Conservation (phyloP, 2,888 invertebrate species). For the Limenitis camilla region DNA sequence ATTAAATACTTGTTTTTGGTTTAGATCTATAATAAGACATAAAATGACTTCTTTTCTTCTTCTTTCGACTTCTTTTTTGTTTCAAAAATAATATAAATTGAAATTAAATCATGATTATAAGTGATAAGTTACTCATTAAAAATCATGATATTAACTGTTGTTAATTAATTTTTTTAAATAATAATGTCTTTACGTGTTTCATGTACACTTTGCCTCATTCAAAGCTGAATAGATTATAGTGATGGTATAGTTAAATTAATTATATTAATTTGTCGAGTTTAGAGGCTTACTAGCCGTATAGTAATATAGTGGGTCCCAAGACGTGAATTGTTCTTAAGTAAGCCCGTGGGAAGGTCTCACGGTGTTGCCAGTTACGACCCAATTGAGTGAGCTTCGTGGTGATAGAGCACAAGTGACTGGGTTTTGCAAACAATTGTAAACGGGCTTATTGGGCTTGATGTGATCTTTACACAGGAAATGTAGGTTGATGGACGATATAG, state of each 20-base stretch:
- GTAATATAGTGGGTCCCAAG: conserved; percentile 18
- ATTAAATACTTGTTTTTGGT: too few species aligned
- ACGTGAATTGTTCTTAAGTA: conserved; percentile 48
- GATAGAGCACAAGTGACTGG: conserved; percentile 11
- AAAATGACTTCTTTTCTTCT: too few species aligned
- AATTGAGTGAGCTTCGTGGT: conserved; percentile 50
- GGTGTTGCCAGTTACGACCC: conserved; percentile 37
- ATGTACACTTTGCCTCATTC: too few species aligned
- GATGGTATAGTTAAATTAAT: conserved; percentile 14
- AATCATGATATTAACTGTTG: too few species aligned
- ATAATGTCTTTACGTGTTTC: too few species aligned
- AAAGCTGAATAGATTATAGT: background rate
- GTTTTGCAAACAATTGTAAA: conserved; percentile 19
- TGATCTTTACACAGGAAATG: conserved; percentile 6
- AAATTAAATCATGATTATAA: too few species aligned
- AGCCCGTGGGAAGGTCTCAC: conserved; percentile 65
- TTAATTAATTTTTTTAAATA: too few species aligned
- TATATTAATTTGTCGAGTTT: conserved; percentile 28
- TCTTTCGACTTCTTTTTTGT: too few species aligned
- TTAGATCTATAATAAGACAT: too few species aligned
- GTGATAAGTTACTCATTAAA: too few species aligned
- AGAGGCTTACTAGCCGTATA: conserved; percentile 32
- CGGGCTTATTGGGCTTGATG: conserved; percentile 4
- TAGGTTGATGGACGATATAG: background rate
- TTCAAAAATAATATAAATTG: too few species aligned